Evolutionary conservation across 64 coral and sea anemone species (phyloP), one percentile per base, ranked within the genome.

Genomic region (Stichodactyla helianthus): DNA sequence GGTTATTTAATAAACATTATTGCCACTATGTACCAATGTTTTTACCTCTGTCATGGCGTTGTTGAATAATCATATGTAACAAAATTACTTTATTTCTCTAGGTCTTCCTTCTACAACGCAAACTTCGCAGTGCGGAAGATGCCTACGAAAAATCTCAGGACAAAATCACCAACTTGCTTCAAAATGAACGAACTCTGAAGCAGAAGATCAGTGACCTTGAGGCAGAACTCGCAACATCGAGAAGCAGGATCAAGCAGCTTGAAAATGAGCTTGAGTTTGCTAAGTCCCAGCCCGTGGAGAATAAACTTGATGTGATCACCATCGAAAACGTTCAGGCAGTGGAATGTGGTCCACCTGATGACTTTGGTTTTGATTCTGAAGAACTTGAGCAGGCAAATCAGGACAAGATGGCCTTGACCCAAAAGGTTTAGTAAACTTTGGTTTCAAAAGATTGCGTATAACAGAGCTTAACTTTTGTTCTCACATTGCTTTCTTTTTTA

Each of bases 121-220:
- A 92, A 80, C 86, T 92, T 62, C 62, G 82, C 53, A 92, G 82
- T 62, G 77, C 91, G 7, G 91, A 92, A 59, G 91, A 92, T 20
- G 70, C 35, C 86, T 83, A 88, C 63, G 86, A 92, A 65, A 92
- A 92, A 20, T 87, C 91, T 52, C 81, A 79, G 67, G 65, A 77
- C 57, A 92, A 81, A 13, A 92, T 92, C 74, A 56, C 62, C 26
- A 88, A 83, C 62, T 82, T 92, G 91, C 87, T 77, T 10, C 87
- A 92, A 22, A 86, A 88, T 18, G 91, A 92, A 53, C 70, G 82
- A 77, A 2, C 65, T 16, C 54, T 83, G 25, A 86, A 87, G 4
- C 87, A 92, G 86, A 92, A 88, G 63, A 92, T 92, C 26, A 84
- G 77, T 35, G 56, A 79, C 51, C 79, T 88, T 26, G 91, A 92